phyloP scores from a whole-genome alignment of 2,797 vertebrate species.

The Girardinus metallicus region DNA sequence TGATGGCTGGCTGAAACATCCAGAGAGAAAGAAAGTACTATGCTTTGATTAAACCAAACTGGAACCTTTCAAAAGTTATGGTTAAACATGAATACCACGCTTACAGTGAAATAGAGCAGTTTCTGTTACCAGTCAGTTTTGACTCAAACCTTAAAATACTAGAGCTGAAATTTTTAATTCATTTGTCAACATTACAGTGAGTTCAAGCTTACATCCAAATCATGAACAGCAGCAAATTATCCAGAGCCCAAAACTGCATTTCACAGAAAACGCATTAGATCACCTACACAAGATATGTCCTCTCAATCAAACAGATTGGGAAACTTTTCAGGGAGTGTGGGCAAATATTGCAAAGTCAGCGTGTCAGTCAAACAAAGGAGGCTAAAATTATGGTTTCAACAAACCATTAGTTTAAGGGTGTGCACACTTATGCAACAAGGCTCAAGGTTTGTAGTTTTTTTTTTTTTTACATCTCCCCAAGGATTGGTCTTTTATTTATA shows the following conservation, averaged over 20 bases:
- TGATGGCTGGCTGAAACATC: background rate
- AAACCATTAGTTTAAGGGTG: background rate
- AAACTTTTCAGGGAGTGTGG: background rate
- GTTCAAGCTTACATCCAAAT: background rate
- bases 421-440: too few relatives aligned
- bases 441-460: too few relatives aligned
- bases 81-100: background rate
- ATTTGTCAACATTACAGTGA: background rate
- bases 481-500: background rate
- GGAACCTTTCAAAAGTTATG: background rate
- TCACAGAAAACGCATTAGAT: background rate
- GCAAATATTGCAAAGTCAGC: background rate
- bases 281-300: background rate
- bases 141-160: background rate
- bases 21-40: background rate
- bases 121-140: background rate
- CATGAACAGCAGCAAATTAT: background rate
- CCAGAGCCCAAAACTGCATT: background rate
- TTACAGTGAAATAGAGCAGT: background rate
- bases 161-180: background rate
- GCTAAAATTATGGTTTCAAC: background rate
- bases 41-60: background rate
- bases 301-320: background rate
- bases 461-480: background rate
- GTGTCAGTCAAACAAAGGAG: background rate